Evolutionary conservation across 2,797 vertebrate species (phyloP).

Genomic region (Sebastolobus altivelis): DNA sequence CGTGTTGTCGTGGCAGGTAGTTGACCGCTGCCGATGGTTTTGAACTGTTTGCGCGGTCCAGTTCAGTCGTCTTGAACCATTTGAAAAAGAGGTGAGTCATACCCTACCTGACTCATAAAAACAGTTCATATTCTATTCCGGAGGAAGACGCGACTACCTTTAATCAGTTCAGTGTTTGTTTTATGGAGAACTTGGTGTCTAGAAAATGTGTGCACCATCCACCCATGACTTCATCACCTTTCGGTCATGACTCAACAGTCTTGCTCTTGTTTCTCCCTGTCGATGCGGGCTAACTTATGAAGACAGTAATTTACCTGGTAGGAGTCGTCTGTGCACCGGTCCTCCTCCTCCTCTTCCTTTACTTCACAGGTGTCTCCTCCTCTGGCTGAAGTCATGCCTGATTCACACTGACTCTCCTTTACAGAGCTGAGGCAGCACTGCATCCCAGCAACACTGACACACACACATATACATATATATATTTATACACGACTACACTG

Average conservation of each 20-base stretch:
- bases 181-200: not conserved
- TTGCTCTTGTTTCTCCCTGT: not conserved
- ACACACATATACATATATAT: not conserved
- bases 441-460: constrained; percentile 87
- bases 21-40: not conserved
- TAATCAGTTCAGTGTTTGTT: constrained; percentile 19
- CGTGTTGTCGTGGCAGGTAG: not conserved
- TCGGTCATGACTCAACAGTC: not conserved
- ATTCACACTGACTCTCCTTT: constrained; percentile 89
- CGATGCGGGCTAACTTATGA: not conserved
- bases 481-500: not conserved
- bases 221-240: constrained; percentile 13
- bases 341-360: constrained; percentile 22
- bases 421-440: constrained; percentile 91
- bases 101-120: constrained; percentile 13
- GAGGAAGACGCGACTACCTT: not conserved
- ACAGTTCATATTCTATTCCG: not conserved
- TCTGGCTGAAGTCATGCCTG: constrained; percentile 89
- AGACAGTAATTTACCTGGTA: constrained; percentile 81
- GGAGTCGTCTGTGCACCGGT: constrained; percentile 83
- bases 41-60: not conserved
- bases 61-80: not conserved
- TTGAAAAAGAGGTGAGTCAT: constrained; percentile 10
- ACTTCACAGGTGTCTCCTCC: constrained; percentile 84
- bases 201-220: constrained; percentile 6